Evolutionary conservation across 35 echinoderm and acorn worm genomes (phyloP).

Genomic region (Apostichopus parvimensis): DNA sequence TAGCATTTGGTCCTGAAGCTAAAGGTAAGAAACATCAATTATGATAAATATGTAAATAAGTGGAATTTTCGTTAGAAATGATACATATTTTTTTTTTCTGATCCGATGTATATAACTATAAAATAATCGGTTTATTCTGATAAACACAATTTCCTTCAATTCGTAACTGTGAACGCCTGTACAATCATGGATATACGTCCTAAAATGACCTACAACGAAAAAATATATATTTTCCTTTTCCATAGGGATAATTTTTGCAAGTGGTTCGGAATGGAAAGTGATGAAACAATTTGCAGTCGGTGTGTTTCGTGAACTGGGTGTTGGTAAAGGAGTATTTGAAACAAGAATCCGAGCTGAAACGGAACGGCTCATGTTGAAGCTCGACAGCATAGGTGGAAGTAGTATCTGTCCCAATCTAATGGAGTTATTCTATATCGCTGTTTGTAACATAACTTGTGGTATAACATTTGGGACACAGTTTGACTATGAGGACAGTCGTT

Average conservation of each 20-base stretch:
- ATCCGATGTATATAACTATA: too few relatives aligned
- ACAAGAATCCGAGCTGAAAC: not conserved
- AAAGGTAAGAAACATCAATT: conserved; percentile 1
- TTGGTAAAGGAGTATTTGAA: conserved; percentile 43
- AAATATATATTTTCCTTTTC: not conserved
- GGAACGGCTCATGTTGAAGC: not conserved
- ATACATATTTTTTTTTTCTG: too few relatives aligned
- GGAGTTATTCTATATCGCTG: not conserved
- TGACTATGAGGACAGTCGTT: conserved; percentile 4
- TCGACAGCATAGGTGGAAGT: not conserved
- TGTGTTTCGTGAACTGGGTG: conserved; percentile 28
- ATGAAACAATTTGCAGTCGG: not conserved
- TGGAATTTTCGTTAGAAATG: too few relatives aligned
- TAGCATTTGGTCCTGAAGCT: conserved; percentile 23
- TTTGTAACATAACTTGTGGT: conserved; percentile 34
- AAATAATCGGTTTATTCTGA: too few relatives aligned
- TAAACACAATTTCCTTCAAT: too few relatives aligned
- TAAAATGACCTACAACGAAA: too few relatives aligned
- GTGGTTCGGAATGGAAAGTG: not conserved
- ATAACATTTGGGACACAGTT: conserved; percentile 43
- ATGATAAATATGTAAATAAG: too few relatives aligned
- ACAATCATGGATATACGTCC: too few relatives aligned
- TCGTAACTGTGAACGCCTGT: too few relatives aligned
- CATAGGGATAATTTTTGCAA: not conserved
- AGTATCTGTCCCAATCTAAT: not conserved